phyloP scores from a whole-genome alignment of 2,888 invertebrate genomes.

The Dinocampus coccinellae region DNA sequence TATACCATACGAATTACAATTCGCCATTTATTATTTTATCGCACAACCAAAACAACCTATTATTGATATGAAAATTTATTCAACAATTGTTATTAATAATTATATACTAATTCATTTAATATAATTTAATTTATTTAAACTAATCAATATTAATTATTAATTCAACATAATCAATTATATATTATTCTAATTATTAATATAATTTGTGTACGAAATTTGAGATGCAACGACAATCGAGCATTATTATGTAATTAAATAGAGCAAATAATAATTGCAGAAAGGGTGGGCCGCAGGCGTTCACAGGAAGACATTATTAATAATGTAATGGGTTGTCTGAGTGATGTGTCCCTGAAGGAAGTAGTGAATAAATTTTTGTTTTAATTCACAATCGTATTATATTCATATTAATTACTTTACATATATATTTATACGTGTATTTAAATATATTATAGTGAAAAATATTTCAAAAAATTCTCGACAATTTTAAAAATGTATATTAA shows the following conservation, averaged over 20 bases:
- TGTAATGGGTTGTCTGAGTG: conserved; percentile 16
- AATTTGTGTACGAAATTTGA: conserved; percentile 20
- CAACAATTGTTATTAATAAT: neutral
- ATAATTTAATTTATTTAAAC: neutral
- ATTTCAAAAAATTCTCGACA: neutral
- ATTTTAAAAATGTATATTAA: neutral
- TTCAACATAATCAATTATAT: neutral
- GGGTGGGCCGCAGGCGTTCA: conserved; percentile 24
- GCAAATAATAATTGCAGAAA: conserved; percentile 19
- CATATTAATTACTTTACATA: neutral
- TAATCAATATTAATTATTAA: neutral
- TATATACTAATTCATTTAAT: neutral
- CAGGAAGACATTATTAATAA: conserved; percentile 63
- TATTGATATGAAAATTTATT: neutral
- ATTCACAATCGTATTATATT: neutral
- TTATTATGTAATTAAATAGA: conserved; percentile 12
- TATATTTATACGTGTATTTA: neutral
- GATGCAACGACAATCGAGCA: conserved; percentile 31
- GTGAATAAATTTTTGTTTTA: conserved; percentile 13
- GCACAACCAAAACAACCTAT: neutral
- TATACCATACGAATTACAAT: neutral
- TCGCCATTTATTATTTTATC: conserved; percentile 7
- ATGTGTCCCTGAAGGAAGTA: conserved; percentile 29
- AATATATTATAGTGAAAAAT: neutral
- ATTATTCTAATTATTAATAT: neutral